phyloP scores from a whole-genome alignment of 2,113 vertebrate genomes.

The Propithecus coquereli region DNA sequence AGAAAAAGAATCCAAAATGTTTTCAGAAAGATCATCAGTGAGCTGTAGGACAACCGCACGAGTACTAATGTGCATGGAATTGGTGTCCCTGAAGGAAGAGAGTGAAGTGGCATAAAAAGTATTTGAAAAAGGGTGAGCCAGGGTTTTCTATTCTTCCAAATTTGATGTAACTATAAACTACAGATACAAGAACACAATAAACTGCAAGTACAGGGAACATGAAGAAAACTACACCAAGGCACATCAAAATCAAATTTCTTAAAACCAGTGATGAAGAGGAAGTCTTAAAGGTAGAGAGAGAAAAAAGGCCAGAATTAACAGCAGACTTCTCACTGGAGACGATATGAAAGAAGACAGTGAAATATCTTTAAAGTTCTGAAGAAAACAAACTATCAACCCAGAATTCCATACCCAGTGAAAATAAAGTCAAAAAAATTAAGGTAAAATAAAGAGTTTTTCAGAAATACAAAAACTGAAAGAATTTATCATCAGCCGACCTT shows the following conservation, averaged over 20 bases:
- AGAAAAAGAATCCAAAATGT: neutral
- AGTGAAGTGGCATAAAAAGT: no score
- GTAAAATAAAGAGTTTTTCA: neutral
- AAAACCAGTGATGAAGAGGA: neutral
- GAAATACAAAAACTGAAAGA: neutral
- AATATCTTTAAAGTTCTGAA: neutral
- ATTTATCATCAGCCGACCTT: neutral
- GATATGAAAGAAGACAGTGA: neutral
- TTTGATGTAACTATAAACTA: neutral
- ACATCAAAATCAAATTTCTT: neutral
- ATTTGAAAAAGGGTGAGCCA: neutral
- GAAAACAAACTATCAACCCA: neutral
- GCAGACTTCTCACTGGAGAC: neutral
- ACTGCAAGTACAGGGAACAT: neutral
- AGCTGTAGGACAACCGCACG: neutral
- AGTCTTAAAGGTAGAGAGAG: neutral
- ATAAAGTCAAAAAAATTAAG: neutral
- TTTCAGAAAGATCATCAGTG: neutral
- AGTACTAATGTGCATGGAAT: accelerated
- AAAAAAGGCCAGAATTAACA: neutral
- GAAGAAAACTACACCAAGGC: neutral
- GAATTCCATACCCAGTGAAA: neutral
- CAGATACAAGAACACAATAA: neutral
- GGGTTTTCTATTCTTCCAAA: neutral
- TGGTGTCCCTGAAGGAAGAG: neutral